Evolutionary conservation across 2,797 vertebrate genomes (phyloP), one percentile per base, ranked within the genome.

Genomic region (Muraenolepis orangiensis): DNA sequence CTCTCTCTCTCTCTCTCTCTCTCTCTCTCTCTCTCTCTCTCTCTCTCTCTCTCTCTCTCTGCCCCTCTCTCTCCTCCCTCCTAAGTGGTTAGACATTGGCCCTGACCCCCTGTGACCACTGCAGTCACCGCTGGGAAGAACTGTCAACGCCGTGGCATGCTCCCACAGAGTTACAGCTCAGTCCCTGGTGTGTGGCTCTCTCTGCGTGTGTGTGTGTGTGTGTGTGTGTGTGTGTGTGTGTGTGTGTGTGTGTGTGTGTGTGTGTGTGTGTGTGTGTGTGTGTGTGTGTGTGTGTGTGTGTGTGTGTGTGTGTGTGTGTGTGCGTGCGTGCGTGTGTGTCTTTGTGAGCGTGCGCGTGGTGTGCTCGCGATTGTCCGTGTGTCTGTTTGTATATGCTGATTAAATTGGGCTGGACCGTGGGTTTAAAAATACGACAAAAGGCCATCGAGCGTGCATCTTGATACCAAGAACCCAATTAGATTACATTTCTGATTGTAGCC

Each of bases 91-190:
- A 40, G 34, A 80, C 79, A 82, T 74, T 42, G 79, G 67, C 72
- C 76, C 4, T 84, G 81, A 86, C 81, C 77, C 77, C 77, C 42
- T 18, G 30, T 16, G 68, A 78, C 78, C 79, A 78, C 69, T 78
- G 67, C 77, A 71, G 78, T 81, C 74, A 80, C 73, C n/a, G 51
- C 51, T 57, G 51, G 51, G 80, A 68, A 72, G 68, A 73, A 69
- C 69, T 82, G 84, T 82, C 76, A 81, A 81, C 74, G 74, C 79
- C 74, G 79, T 71, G 70, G 71, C 70, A 76, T 57, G 51, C 51
- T 23, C 51, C 51, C 72, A 71, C 74, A 75, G 77, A 82, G 73
- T 70, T 80, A 77, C 70, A 82, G 78, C 74, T 57, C 51, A 57
- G 51, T n/a, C n/a, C n/a, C 51, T 57, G n/a, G 20, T 57, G 20